Evolutionary conservation across 2,797 vertebrate species (phyloP).

Genomic region (Myoxocephalus aenaeus): DNA sequence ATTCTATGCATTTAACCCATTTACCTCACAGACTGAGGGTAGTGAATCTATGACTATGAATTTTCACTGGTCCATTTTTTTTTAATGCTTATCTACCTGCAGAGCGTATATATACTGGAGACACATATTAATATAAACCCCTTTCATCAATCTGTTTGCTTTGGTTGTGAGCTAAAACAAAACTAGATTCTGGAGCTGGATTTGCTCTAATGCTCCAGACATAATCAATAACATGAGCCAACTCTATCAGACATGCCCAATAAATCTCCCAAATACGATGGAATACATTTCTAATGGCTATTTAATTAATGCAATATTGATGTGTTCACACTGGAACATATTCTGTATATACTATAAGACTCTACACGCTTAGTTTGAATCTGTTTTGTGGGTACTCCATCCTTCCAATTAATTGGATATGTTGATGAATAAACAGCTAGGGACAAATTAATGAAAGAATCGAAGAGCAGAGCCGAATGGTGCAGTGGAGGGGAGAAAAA

Average conservation of each 20-base stretch:
- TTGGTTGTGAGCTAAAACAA: constrained; percentile 17
- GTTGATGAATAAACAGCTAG: not conserved
- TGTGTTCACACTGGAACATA: constrained; percentile 14
- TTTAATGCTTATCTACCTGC: not conserved
- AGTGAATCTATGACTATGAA: not conserved
- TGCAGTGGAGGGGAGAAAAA: not conserved
- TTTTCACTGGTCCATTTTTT: not conserved
- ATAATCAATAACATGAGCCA: constrained; percentile 46
- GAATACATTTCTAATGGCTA: constrained; percentile 35
- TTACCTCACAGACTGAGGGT: not conserved
- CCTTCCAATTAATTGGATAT: not conserved
- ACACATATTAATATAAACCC: constrained; percentile 1
- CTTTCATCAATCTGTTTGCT: constrained; percentile 20
- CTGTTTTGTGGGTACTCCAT: not conserved
- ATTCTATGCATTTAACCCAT: too few species aligned
- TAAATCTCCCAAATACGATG: constrained; percentile 38
- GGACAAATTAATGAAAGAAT: not conserved
- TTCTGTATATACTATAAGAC: not conserved
- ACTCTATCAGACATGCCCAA: constrained; percentile 22
- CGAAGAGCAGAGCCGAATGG: not conserved
- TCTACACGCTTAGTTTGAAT: not conserved
- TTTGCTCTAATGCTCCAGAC: constrained; percentile 27
- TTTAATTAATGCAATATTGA: constrained; percentile 39
- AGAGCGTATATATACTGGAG: not conserved
- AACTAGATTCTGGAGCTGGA: constrained; percentile 20